These are phyloP conservation scores for Danio rerio DNA, from an alignment of 2,113 vertebrate genomes.

Conservation along the genomic window DNA sequence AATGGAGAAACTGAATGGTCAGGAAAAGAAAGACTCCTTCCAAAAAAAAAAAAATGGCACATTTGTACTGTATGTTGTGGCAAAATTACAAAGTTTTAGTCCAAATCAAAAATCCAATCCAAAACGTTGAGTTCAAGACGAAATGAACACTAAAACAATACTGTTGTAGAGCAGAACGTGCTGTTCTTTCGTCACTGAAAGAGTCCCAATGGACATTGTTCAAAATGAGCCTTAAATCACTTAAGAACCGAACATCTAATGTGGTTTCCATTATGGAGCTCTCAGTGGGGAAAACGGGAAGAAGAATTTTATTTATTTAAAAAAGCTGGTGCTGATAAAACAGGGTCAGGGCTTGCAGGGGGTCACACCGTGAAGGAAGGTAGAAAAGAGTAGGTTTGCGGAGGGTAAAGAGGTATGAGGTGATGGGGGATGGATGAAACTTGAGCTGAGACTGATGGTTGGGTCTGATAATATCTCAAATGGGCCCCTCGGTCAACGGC, in stretches of 20 bases:
- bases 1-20: neutral
- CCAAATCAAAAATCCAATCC: neutral
- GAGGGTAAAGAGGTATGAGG: slow-evolving; percentile 34
- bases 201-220: neutral
- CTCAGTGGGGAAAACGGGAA: neutral
- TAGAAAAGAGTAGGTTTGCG: slow-evolving; percentile 34
- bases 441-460: slow-evolving; percentile 72
- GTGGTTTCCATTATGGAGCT: slow-evolving; percentile 16
- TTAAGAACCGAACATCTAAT: slow-evolving; percentile 43
- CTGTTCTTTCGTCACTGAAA: slow-evolving; percentile 5
- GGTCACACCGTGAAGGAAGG: slow-evolving; percentile 56
- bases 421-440: slow-evolving; percentile 54
- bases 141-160: neutral
- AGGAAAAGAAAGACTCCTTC: neutral
- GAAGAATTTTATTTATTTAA: slow-evolving; percentile 44
- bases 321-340: slow-evolving; percentile 72
- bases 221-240: slow-evolving; percentile 31
- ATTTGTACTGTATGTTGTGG: neutral
- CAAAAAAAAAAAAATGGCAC: neutral
- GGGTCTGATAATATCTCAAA: slow-evolving; percentile 68
- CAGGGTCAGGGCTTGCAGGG: slow-evolving; percentile 52
- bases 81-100: neutral
- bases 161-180: slow-evolving; percentile 54
- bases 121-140: neutral
- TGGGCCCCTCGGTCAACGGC: slow-evolving; percentile 34